phyloP scores from a whole-genome alignment of 2,113 vertebrate species.

The Aptenodytes patagonicus region DNA sequence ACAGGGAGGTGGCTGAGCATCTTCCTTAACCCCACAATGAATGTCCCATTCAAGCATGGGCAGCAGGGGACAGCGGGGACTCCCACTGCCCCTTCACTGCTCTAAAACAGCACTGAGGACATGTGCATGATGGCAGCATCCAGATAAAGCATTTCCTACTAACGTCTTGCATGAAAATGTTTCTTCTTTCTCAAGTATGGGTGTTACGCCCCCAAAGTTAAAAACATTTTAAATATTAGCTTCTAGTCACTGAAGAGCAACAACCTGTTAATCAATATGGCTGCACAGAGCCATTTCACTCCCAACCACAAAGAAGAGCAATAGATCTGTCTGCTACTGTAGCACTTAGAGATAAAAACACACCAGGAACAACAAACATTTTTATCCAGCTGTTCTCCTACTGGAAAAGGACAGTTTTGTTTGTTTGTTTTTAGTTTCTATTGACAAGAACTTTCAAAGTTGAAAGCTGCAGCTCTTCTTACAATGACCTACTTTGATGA shows the following conservation, averaged over 20 bases:
- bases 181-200: not conserved
- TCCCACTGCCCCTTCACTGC: not conserved
- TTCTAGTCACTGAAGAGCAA: not conserved
- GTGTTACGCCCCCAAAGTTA: not conserved
- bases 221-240: not conserved
- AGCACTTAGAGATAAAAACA: not conserved
- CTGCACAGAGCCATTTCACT: not conserved
- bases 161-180: not conserved
- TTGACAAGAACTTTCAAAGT: not conserved
- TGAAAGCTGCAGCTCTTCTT: not conserved
- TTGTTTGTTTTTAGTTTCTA: not conserved
- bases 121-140: not conserved
- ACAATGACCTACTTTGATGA: not conserved
- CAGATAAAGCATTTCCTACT: not conserved
- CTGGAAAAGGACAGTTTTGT: not conserved
- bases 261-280: not conserved
- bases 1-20: not conserved
- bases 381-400: not conserved
- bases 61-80: accelerated
- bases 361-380: not conserved
- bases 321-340: not conserved
- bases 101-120: not conserved
- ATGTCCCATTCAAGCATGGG: not conserved
- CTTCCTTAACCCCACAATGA: accelerated
- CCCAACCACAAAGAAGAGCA: not conserved